A percentile compares a stretch with the other conserved stretches of the same genome.
phyloP scores from a whole-genome alignment of 1,140 invertebrate species.

The Hyphantria cunea region DNA sequence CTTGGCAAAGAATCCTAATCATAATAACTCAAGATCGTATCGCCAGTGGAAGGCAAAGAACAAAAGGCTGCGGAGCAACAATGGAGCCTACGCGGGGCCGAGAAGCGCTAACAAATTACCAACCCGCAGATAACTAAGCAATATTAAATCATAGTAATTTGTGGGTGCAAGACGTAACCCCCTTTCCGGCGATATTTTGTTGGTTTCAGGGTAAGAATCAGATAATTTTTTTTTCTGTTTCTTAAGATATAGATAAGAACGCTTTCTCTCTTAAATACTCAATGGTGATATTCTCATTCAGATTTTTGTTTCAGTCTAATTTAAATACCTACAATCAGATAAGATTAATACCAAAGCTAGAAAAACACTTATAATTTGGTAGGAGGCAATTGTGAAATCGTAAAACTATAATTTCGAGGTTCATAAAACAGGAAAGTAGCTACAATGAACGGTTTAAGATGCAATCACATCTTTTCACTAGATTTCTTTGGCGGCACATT shows the following conservation, averaged over 20 bases:
- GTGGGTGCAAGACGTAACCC: slow-evolving; percentile 67
- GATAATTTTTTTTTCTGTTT: slow-evolving; percentile 59
- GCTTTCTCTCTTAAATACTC: background rate
- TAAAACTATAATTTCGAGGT: slow-evolving; percentile 71
- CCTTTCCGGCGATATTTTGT: slow-evolving; percentile 57
- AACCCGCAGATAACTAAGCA: slow-evolving; percentile 78
- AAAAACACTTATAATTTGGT: slow-evolving; percentile 54
- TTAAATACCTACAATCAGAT: background rate
- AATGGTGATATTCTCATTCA: too few relatives aligned
- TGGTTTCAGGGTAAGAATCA: slow-evolving; percentile 37
- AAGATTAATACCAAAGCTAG: slow-evolving; percentile 60
- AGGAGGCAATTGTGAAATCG: slow-evolving; percentile 49
- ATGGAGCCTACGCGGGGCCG: slow-evolving; percentile 66
- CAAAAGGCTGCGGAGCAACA: slow-evolving; percentile 75
- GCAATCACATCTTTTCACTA: slow-evolving; percentile 72
- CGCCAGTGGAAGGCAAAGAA: slow-evolving; percentile 70
- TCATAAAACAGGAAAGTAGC: slow-evolving; percentile 63
- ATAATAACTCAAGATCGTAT: slow-evolving; percentile 80
- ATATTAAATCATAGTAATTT: slow-evolving; percentile 82
- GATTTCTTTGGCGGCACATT: slow-evolving; percentile 58
- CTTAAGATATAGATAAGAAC: slow-evolving; percentile 14
- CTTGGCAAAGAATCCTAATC: slow-evolving; percentile 79
- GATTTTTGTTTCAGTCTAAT: too few relatives aligned
- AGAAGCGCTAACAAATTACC: slow-evolving; percentile 78
- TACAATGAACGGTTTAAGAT: slow-evolving; percentile 41